These are phyloP conservation scores for Pterocles burchelli DNA, from an alignment of 2,113 vertebrate species.

Conservation along the genomic window DNA sequence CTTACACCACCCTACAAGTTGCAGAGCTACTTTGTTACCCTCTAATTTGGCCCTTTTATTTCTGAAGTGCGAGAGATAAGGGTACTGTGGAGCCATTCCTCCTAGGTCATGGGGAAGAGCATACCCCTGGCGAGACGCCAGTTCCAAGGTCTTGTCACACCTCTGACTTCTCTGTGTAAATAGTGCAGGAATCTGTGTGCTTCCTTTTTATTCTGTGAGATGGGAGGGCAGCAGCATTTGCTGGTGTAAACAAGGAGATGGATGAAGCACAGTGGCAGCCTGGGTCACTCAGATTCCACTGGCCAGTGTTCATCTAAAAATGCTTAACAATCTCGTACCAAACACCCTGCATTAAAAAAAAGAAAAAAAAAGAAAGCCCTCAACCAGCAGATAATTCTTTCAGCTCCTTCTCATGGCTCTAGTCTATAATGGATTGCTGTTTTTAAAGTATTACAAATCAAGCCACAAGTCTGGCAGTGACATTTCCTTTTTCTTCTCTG, in stretches of 20 bases:
- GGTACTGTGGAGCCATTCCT: background rate
- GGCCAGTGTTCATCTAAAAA: constrained; percentile 4
- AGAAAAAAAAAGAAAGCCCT: background rate
- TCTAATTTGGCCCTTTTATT: constrained; percentile 34
- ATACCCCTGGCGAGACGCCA: constrained; percentile 16
- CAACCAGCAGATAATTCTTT: constrained; percentile 38
- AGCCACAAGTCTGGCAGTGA: background rate
- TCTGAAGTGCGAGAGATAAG: constrained; percentile 60
- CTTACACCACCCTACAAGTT: background rate
- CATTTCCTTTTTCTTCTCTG: constrained; percentile 41
- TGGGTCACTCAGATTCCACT: background rate
- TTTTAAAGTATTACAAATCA: background rate
- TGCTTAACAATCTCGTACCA: background rate
- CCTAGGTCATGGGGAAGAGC: constrained; percentile 23
- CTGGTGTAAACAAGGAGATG: constrained; percentile 50
- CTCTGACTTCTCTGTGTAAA: constrained; percentile 66
- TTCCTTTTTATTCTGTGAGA: constrained; percentile 36
- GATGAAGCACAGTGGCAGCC: constrained; percentile 47
- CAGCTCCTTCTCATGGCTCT: constrained; percentile 5
- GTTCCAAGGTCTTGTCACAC: constrained; percentile 49
- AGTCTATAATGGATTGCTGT: background rate
- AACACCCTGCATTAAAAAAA: constrained; percentile 9
- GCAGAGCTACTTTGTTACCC: constrained; percentile 38
- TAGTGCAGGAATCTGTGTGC: background rate
- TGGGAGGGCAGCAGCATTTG: background rate